A percentile compares a stretch with the other conserved stretches of the same genome.
Evolutionary conservation across 1,140 invertebrate species (phyloP).

Genomic region (Anoplophora glabripennis): DNA sequence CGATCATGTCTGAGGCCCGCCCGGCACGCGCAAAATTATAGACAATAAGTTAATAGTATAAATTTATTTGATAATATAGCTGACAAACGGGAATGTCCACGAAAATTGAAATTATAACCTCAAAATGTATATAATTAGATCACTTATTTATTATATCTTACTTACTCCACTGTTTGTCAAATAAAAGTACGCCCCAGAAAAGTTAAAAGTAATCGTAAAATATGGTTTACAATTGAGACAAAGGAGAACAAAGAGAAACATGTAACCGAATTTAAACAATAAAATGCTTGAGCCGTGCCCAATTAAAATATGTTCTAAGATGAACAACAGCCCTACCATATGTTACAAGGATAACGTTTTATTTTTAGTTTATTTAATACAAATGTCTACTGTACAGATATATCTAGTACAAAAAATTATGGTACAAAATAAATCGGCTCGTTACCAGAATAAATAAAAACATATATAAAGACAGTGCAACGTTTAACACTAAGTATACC

Average conservation of each 20-base stretch:
- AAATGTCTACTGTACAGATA: slow-evolving; percentile 40
- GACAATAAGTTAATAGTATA: slow-evolving; percentile 41
- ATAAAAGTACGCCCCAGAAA: slow-evolving; percentile 24
- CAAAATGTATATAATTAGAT: slow-evolving; percentile 17
- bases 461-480: slow-evolving; percentile 29
- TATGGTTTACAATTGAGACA: slow-evolving; percentile 11
- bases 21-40: too few relatives aligned
- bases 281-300: slow-evolving; percentile 36
- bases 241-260: slow-evolving; percentile 5
- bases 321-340: slow-evolving; percentile 43
- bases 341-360: slow-evolving; percentile 43
- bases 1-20: too few relatives aligned
- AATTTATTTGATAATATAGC: slow-evolving; percentile 48
- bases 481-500: slow-evolving; percentile 18
- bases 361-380: slow-evolving; percentile 32
- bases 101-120: slow-evolving; percentile 25
- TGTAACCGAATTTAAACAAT: slow-evolving; percentile 29
- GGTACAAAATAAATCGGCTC: slow-evolving; percentile 31
- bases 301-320: slow-evolving; percentile 35
- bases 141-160: slow-evolving; percentile 19
- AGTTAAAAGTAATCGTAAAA: too few relatives aligned
- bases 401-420: slow-evolving; percentile 32
- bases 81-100: slow-evolving; percentile 48
- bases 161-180: slow-evolving; percentile 36
- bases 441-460: slow-evolving; percentile 34